phyloP scores from a whole-genome alignment of 2,888 invertebrate genomes.

The Maniola hyperantus region DNA sequence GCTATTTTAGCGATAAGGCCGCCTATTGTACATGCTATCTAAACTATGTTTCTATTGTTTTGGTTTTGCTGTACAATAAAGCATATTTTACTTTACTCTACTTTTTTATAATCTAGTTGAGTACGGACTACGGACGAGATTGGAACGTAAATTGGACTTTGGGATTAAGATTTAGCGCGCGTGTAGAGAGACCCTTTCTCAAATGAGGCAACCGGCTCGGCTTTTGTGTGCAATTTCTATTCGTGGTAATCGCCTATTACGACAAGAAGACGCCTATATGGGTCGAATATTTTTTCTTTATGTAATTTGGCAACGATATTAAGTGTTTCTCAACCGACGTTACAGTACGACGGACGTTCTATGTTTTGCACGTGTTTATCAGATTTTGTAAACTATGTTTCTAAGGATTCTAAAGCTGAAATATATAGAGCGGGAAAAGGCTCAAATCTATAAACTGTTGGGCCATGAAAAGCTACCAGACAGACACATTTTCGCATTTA shows the following conservation, averaged over 20 bases:
- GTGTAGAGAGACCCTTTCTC: not conserved
- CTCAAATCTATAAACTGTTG: too few relatives aligned
- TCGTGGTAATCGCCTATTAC: conserved; percentile 2
- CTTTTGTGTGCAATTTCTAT: conserved; percentile 5
- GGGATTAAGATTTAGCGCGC: not conserved
- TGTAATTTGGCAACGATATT: conserved; percentile 11
- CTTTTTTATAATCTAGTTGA: too few relatives aligned
- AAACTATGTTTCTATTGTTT: too few relatives aligned
- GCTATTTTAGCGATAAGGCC: too few relatives aligned
- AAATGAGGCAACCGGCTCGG: not conserved
- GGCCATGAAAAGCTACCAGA: too few relatives aligned
- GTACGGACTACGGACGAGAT: not conserved
- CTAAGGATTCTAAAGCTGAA: too few relatives aligned
- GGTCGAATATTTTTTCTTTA: not conserved
- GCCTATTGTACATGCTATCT: too few relatives aligned
- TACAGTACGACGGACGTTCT: not conserved
- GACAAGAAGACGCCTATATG: not conserved
- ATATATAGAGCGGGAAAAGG: too few relatives aligned
- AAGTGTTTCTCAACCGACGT: conserved; percentile 1
- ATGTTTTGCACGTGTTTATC: not conserved
- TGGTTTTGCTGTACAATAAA: too few relatives aligned
- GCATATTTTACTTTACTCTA: too few relatives aligned
- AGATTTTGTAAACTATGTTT: too few relatives aligned
- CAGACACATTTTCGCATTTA: not conserved
- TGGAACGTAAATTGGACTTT: not conserved